These are phyloP conservation scores for Styela plicata DNA, from an alignment of 23 tunicate species.

Conservation along the genomic window DNA sequence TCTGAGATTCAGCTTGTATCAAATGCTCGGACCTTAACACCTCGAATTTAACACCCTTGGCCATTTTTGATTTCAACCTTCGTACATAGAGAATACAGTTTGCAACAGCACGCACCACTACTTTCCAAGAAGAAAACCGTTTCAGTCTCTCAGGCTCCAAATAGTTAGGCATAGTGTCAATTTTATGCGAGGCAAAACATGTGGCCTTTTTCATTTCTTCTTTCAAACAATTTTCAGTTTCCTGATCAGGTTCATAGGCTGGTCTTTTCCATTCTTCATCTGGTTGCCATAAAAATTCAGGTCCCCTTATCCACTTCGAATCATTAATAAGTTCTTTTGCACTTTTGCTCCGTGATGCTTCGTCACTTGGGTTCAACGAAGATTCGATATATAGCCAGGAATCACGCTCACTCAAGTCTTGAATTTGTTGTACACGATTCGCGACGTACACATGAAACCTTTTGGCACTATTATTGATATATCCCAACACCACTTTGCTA, in stretches of 20 bases:
- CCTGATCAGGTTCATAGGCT: neutral
- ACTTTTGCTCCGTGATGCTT: slow-evolving; percentile 33
- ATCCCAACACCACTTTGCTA: slow-evolving; percentile 42
- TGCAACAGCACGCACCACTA: neutral
- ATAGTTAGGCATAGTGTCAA: neutral
- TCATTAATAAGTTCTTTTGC: slow-evolving; percentile 18
- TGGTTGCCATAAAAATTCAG: slow-evolving; percentile 27
- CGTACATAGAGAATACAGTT: neutral
- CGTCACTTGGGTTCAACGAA: slow-evolving; percentile 40
- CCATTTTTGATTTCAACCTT: neutral
- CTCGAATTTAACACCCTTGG: no score
- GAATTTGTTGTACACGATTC: slow-evolving; percentile 44
- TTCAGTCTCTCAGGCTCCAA: neutral
- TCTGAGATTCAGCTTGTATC: neutral
- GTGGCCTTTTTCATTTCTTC: neutral
- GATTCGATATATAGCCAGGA: slow-evolving; percentile 44
- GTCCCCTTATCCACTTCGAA: slow-evolving; percentile 42
- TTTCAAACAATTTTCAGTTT: neutral
- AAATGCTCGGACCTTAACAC: neutral
- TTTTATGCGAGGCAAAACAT: neutral
- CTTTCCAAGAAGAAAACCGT: neutral
- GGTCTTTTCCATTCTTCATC: no score
- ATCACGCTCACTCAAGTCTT: slow-evolving; percentile 8
- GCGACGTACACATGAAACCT: slow-evolving; percentile 56
- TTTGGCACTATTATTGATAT: slow-evolving; percentile 19